Evolutionary conservation across 2,113 vertebrate genomes (phyloP).

Genomic region (Macroglossus sobrinus): DNA sequence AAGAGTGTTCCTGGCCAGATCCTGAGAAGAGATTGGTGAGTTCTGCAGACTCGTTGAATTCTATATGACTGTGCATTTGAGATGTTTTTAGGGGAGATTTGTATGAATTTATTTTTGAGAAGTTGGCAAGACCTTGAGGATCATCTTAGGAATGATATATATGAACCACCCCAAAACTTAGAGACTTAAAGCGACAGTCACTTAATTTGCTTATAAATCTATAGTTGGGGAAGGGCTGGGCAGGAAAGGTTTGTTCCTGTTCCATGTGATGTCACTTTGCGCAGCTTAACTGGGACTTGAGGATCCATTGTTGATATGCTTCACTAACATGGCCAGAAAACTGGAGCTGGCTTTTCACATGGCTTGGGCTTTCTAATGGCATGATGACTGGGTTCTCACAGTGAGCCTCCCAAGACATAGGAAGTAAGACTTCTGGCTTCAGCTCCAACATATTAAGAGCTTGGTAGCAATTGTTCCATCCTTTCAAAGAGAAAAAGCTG

Average conservation of each 20-base stretch:
- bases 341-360: background rate
- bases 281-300: background rate
- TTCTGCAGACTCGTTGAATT: background rate
- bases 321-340: background rate
- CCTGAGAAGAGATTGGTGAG: background rate
- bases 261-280: background rate
- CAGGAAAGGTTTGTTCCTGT: background rate
- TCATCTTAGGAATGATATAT: background rate
- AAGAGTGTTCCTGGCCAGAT: background rate
- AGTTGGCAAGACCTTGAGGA: background rate
- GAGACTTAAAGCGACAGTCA: background rate
- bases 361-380: background rate
- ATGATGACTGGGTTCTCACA: background rate
- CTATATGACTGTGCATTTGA: background rate
- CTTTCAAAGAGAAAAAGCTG: background rate
- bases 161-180: background rate
- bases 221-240: background rate
- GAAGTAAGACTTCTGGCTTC: background rate
- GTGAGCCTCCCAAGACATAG: background rate
- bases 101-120: background rate
- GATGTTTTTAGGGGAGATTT: background rate
- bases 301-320: background rate
- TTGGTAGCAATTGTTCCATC: background rate
- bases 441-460: background rate
- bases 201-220: background rate